Conservation (phyloP, 2,888 invertebrate species). For the Melieria crassipennis region DNA sequence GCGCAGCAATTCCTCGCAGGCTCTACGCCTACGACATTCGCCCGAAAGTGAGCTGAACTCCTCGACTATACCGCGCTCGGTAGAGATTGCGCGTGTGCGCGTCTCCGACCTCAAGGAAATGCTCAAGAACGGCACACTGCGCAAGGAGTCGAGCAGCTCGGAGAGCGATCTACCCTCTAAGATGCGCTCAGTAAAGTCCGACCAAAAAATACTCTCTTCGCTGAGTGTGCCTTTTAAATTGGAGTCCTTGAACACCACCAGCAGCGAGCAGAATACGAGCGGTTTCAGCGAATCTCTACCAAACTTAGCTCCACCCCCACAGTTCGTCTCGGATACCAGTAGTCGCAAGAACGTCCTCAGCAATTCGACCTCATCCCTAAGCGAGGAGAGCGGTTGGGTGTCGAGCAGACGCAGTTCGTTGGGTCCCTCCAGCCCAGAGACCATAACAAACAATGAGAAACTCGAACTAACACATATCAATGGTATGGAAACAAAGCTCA, state of each 20-base stretch:
- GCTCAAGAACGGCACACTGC: conserved; percentile 58
- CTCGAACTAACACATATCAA: conserved; percentile 50
- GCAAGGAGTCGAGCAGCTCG: conserved; percentile 66
- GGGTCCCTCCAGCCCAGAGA: conserved; percentile 72
- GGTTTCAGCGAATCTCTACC: conserved; percentile 78
- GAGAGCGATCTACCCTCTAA: conserved; percentile 71
- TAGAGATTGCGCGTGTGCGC: conserved; percentile 64
- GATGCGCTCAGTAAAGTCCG: conserved; percentile 63
- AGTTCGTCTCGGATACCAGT: conserved; percentile 67
- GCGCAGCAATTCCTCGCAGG: conserved; percentile 72
- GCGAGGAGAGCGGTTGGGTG: conserved; percentile 90
- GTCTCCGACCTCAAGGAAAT: conserved; percentile 65
- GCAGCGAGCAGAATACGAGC: conserved; percentile 60
- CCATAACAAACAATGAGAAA: conserved; percentile 52
- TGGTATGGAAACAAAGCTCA: conserved; percentile 66
- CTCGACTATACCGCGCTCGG: conserved; percentile 60
- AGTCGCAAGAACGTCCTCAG: conserved; percentile 60
- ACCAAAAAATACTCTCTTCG: conserved; percentile 66
- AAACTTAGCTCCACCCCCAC: conserved; percentile 74
- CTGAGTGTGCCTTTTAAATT: conserved; percentile 75
- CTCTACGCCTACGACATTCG: conserved; percentile 67
- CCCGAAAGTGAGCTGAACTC: conserved; percentile 34
- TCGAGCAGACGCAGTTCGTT: conserved; percentile 78
- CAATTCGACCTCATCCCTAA: conserved; percentile 75
- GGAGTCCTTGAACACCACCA: conserved; percentile 65